Evolutionary conservation across 1,140 invertebrate species (phyloP).

Genomic region (Drosophila santomea): DNA sequence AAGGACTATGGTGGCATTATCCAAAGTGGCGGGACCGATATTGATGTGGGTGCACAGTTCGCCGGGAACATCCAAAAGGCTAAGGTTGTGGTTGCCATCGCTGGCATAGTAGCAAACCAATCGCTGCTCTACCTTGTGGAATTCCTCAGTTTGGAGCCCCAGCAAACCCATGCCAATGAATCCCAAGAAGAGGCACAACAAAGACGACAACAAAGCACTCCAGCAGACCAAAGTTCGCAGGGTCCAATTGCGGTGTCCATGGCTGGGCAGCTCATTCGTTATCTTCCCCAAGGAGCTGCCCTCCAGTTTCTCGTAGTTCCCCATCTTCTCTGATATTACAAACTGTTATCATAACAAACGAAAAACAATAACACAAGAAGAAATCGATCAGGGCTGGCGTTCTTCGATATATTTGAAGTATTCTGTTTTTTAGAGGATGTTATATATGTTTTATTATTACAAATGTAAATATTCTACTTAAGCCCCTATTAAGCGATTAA

Average conservation of each 20-base stretch:
- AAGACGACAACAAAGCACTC: background rate
- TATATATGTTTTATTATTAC: no score
- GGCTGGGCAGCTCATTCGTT: background rate
- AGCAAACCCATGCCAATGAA: background rate
- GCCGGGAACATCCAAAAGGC: constrained; percentile 87
- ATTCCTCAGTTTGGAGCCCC: background rate
- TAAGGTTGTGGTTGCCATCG: constrained; percentile 77
- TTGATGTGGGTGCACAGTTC: constrained; percentile 93
- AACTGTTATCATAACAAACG: background rate
- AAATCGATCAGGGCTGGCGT: background rate
- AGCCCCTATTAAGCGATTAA: no score
- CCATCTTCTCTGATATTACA: background rate
- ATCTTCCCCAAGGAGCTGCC: no score
- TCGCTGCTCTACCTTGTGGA: constrained; percentile 18
- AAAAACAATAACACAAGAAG: constrained; percentile 1
- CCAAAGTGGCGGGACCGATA: constrained; percentile 89
- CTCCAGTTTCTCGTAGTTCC: constrained; percentile 6
- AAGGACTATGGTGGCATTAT: constrained; percentile 87
- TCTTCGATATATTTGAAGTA: background rate
- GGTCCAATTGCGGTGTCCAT: background rate
- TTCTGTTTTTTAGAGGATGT: no score
- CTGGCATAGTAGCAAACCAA: constrained; percentile 88
- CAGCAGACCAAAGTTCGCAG: constrained; percentile 6
- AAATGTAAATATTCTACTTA: no score
- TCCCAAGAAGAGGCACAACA: background rate